phyloP scores from a whole-genome alignment of 2,113 vertebrate species.

The Trachemys scripta region DNA sequence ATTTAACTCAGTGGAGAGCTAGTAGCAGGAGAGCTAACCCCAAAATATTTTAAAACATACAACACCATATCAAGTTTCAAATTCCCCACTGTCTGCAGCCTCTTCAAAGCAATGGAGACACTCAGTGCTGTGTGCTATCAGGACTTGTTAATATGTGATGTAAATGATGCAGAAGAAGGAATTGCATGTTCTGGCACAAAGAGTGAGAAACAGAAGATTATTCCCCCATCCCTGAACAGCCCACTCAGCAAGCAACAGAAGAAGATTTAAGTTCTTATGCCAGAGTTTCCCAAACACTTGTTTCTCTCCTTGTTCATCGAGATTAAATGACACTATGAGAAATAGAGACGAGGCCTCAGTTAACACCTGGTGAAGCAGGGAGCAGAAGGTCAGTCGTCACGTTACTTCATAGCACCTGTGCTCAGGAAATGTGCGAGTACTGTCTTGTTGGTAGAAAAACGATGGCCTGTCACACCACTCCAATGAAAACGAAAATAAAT shows the following conservation, averaged over 20 bases:
- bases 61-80: background rate
- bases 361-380: background rate
- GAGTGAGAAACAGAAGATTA: background rate
- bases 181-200: background rate
- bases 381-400: background rate
- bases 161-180: background rate
- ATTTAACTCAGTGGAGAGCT: background rate
- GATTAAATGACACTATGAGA: background rate
- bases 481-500: background rate
- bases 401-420: accelerated
- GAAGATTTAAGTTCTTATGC: background rate
- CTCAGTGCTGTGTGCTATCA: background rate
- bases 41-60: background rate
- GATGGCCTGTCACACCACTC: background rate
- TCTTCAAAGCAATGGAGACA: background rate
- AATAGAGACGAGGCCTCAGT: background rate
- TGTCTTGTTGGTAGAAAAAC: background rate
- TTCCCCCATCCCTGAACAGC: background rate
- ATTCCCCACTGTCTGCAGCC: background rate
- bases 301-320: background rate
- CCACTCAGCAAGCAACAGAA: background rate
- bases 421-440: background rate
- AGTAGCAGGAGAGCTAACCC: background rate
- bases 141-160: background rate
- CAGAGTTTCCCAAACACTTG: background rate